Conservation (phyloP, 1,140 invertebrate species). For the Ganaspis sp. region DNA sequence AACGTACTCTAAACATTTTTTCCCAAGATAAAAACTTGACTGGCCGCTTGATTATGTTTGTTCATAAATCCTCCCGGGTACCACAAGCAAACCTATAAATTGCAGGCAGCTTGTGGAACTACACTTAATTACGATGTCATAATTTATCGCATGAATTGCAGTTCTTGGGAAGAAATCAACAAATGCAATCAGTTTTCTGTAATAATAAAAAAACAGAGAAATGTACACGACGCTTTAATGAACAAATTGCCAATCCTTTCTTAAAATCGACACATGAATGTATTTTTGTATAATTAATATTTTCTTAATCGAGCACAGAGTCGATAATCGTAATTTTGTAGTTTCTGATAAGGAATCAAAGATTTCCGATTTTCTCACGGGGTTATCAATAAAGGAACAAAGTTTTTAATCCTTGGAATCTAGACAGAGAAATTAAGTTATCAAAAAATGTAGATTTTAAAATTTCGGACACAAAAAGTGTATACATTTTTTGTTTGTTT, state of each 20-base stretch:
- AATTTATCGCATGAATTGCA: constrained; percentile 25
- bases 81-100: constrained; percentile 1
- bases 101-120: constrained; percentile 9
- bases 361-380: too few species aligned
- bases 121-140: constrained; percentile 17
- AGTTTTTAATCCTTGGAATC: too few species aligned
- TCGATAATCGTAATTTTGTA: too few species aligned
- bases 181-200: constrained; percentile 4
- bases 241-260: not conserved
- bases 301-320: not conserved
- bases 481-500: too few species aligned
- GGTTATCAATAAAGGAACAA: too few species aligned
- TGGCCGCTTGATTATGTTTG: constrained; percentile 25
- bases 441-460: too few species aligned
- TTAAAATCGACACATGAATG: not conserved
- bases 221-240: not conserved
- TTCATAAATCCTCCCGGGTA: constrained; percentile 19
- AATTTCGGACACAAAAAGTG: too few species aligned
- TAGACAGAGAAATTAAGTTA: too few species aligned
- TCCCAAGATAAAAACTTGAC: constrained; percentile 11
- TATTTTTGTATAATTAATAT: not conserved
- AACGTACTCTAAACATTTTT: constrained; percentile 10
- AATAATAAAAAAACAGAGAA: not conserved
- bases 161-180: constrained; percentile 16
- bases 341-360: too few species aligned